Evolutionary conservation across 2,797 vertebrate genomes (phyloP), one percentile per base, ranked within the genome.

Genomic region (Gymnoscopelus braueri): DNA sequence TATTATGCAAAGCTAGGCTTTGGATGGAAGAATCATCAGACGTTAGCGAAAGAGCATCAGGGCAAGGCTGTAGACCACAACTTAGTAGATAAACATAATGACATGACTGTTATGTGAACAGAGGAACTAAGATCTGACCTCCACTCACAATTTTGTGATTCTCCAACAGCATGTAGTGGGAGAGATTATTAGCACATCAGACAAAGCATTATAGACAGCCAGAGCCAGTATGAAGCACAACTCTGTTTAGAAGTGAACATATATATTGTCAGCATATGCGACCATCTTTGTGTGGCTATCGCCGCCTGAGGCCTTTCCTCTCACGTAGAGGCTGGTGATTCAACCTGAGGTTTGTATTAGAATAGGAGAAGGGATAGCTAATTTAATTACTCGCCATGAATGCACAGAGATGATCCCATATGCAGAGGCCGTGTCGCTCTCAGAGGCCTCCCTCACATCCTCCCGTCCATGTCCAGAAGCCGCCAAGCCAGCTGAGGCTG

Each of bases 261-360:
- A 54, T 65, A 69, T 65, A 64, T 67, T 71, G 74, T 63, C 63
- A 69, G 69, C 71, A 83, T 71, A 67, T 75, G 81, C 76, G 73
- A 60, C 82, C 54, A 78, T 79, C 85, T 92, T 90, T 89, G 89
- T 92, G 82, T 82, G 77, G 64, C 71, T 69, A 74, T 78, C 81
- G 19, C 67, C 4, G 87, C 91, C 89, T 69, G 82, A 69, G 83
- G 87, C 87, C 72, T 84, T 90, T 90, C 89, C 91, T 87, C 84
- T 90, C 86, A 84, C 87, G 80, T 90, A 87, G 83, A 86, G 87
- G 84, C 87, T 83, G 83, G 82, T 29, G 74, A 89, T 89, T 90
- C 88, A 93, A 92, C 91, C 91, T 94, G 93, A 94, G 91, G 91
- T 94, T 94, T 94, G 92, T 86, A 92, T 93, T 93, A 93, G 92